Conservation (phyloP, 2,797 vertebrate genomes). For the Percopsis omiscomaycus region DNA sequence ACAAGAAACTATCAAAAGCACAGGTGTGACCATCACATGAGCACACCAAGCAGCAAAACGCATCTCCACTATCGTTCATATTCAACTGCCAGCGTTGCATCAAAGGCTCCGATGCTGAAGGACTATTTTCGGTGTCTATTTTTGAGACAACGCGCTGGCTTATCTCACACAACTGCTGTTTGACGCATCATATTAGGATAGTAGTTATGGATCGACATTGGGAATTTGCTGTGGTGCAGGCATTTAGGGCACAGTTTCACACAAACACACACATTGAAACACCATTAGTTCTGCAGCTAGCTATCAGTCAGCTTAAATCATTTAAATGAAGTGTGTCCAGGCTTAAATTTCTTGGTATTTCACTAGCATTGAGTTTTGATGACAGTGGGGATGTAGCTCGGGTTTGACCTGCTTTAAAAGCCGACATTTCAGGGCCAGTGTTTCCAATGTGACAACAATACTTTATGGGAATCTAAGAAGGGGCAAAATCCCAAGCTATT, state of each 20-base stretch:
- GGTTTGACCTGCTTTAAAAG: constrained; percentile 54
- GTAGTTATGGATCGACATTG: too few relatives aligned
- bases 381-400: constrained; percentile 44
- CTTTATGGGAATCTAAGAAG: constrained; percentile 50
- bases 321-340: constrained; percentile 23
- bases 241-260: constrained; percentile 18
- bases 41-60: too few relatives aligned
- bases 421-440: constrained; percentile 47
- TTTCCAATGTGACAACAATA: constrained; percentile 56
- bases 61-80: too few relatives aligned
- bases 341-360: constrained; percentile 24
- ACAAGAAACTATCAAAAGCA: constrained; percentile 1
- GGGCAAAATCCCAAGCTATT: constrained; percentile 43
- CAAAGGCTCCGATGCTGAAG: too few relatives aligned
- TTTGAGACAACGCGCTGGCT: too few relatives aligned
- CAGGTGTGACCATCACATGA: neutral
- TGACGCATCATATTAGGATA: too few relatives aligned
- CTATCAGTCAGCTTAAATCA: constrained; percentile 38
- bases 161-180: neutral
- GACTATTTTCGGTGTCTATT: too few relatives aligned
- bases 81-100: too few relatives aligned
- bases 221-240: neutral
- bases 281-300: constrained; percentile 17
- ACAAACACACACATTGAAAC: constrained; percentile 18
- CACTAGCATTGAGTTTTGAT: constrained; percentile 20